Conservation (phyloP, 2,888 invertebrate genomes). For the Sclerodermus sp. region DNA sequence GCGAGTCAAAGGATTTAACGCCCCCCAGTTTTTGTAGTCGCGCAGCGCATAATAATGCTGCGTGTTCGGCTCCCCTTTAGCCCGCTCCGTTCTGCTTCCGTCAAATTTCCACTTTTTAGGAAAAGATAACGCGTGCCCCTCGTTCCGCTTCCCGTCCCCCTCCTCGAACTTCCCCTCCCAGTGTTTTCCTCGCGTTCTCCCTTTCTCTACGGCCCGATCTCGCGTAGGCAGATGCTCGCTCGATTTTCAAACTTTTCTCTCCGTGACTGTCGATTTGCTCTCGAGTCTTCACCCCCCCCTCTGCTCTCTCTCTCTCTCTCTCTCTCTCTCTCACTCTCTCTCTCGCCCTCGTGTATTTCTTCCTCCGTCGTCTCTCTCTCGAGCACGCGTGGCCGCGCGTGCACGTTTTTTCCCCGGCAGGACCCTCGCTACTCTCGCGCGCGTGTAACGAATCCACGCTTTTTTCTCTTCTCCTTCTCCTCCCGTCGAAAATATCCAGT, state of each 20-base stretch:
- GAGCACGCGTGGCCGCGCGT: conserved; percentile 5
- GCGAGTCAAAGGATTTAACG: no score
- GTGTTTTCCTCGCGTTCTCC: conserved; percentile 10
- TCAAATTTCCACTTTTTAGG: conserved; percentile 33
- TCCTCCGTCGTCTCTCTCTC: conserved; percentile 2
- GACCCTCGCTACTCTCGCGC: conserved; percentile 9
- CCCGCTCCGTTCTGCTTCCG: conserved; percentile 16
- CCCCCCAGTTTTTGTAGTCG: background rate
- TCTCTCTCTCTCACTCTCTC: no score
- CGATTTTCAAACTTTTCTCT: conserved; percentile 29
- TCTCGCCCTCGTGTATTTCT: conserved; percentile 2
- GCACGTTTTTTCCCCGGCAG: background rate
- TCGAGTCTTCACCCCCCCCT: conserved; percentile 10
- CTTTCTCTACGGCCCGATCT: conserved; percentile 3
- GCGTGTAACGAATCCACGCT: conserved; percentile 53
- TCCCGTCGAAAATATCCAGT: conserved; percentile 43
- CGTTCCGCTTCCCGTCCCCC: background rate
- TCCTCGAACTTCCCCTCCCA: background rate
- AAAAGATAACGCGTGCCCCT: conserved; percentile 14
- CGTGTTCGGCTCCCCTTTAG: conserved; percentile 7
- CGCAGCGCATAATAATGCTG: conserved; percentile 25
- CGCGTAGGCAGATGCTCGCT: conserved; percentile 39
- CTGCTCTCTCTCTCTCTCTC: conserved; percentile 6
- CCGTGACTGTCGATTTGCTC: conserved; percentile 35
- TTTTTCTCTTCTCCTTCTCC: conserved; percentile 34